phyloP scores from a whole-genome alignment of 2,888 invertebrate genomes.

The Himalopsyche anomala region DNA sequence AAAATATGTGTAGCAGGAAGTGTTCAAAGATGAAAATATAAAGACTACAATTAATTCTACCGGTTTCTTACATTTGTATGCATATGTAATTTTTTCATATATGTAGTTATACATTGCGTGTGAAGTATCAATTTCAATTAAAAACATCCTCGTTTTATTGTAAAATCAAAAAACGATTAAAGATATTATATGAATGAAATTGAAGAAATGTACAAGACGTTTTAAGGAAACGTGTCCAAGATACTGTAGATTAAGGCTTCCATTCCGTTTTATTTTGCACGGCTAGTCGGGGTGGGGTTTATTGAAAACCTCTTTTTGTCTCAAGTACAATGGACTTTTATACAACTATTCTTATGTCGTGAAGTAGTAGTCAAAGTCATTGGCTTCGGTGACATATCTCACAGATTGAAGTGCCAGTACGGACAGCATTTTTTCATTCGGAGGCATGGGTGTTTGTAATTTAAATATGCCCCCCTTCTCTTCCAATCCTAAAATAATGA shows the following conservation, averaged over 20 bases:
- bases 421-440: too few relatives aligned
- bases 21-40: not conserved
- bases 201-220: not conserved
- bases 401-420: too few relatives aligned
- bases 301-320: too few relatives aligned
- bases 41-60: not conserved
- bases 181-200: not conserved
- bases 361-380: too few relatives aligned
- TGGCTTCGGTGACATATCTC: too few relatives aligned
- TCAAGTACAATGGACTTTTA: too few relatives aligned
- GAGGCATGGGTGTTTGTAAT: too few relatives aligned
- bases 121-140: not conserved
- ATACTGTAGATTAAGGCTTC: not conserved
- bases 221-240: not conserved
- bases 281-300: too few relatives aligned
- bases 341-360: too few relatives aligned
- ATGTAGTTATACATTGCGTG: conserved; percentile 10
- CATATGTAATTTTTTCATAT: not conserved
- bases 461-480: too few relatives aligned
- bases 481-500: too few relatives aligned
- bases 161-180: not conserved
- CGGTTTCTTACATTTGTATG: not conserved
- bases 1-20: not conserved
- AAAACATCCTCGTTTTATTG: not conserved
- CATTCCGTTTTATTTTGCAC: too few relatives aligned